Conservation (phyloP, 2,113 vertebrate species). For the Otolemur garnettii region DNA sequence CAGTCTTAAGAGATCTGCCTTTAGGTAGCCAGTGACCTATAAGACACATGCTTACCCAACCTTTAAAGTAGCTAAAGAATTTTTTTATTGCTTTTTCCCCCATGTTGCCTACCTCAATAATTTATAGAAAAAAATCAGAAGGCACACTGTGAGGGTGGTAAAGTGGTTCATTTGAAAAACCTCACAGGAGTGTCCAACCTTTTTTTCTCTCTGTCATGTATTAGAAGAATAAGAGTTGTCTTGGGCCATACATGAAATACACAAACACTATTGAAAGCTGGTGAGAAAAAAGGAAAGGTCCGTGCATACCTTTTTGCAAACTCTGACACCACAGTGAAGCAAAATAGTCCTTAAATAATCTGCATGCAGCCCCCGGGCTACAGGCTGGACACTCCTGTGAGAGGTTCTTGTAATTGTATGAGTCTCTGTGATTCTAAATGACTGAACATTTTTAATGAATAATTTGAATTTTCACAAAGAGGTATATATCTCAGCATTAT, state of each 20-base stretch:
- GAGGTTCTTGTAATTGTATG: not conserved
- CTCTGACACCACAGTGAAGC: no score
- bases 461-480: not conserved
- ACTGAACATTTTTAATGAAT: slow-evolving; percentile 1
- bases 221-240: no score
- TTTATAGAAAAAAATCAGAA: not conserved
- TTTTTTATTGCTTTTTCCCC: not conserved
- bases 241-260: no score
- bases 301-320: no score
- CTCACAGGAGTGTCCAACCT: not conserved
- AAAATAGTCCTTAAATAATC: no score
- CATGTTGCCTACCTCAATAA: not conserved
- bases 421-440: slow-evolving; percentile 11
- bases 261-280: no score
- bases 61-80: not conserved
- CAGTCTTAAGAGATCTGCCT: not conserved
- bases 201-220: no score
- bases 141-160: not conserved
- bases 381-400: not conserved
- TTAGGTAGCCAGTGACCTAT: not conserved
- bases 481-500: slow-evolving; percentile 17
- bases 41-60: not conserved
- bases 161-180: not conserved
- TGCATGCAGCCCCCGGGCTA: no score
- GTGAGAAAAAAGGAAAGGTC: no score